These are phyloP conservation scores for Ctenopoma kingsleyae DNA, from an alignment of 2,797 vertebrate species.

Conservation along the genomic window DNA sequence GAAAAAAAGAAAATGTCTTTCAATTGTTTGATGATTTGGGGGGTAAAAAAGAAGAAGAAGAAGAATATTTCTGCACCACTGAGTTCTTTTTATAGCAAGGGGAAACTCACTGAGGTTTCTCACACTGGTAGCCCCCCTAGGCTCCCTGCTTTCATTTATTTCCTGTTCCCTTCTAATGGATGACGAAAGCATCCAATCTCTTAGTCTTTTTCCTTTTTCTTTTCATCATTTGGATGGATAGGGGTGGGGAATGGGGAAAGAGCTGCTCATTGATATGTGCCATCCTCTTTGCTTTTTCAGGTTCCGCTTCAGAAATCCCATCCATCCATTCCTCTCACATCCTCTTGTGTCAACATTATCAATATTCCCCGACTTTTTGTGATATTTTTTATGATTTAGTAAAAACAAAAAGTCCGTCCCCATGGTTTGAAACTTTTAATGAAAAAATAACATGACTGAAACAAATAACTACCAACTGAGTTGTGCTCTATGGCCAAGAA, in stretches of 20 bases:
- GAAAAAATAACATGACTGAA: slow-evolving; percentile 66
- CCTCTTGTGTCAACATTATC: slow-evolving; percentile 52
- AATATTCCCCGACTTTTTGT: slow-evolving; percentile 43
- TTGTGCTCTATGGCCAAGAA: slow-evolving; percentile 69
- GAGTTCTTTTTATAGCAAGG: slow-evolving; percentile 83
- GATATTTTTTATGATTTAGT: slow-evolving; percentile 71
- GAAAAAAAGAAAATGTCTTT: slow-evolving; percentile 81
- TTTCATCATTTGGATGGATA: slow-evolving; percentile 51
- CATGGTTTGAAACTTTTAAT: slow-evolving; percentile 66
- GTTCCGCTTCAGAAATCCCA: slow-evolving; percentile 62
- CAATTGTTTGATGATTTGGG: slow-evolving; percentile 82
- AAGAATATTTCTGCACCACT: slow-evolving; percentile 86
- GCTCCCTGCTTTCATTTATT: slow-evolving; percentile 65
- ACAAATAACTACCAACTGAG: slow-evolving; percentile 55
- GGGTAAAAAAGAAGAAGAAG: slow-evolving; percentile 45
- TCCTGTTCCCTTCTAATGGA: slow-evolving; percentile 69
- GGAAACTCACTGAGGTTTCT: slow-evolving; percentile 74
- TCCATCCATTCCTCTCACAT: slow-evolving; percentile 43
- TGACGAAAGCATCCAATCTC: slow-evolving; percentile 61
- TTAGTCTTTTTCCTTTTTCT: slow-evolving; percentile 29
- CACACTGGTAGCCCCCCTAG: slow-evolving; percentile 75
- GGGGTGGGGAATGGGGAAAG: slow-evolving; percentile 31
- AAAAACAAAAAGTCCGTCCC: slow-evolving; percentile 48
- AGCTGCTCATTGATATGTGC: slow-evolving; percentile 79
- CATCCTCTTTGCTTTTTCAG: slow-evolving; percentile 70